These are phyloP conservation scores for Melanotaenia nigrans DNA, from an alignment of 2,797 vertebrate genomes.

Conservation along the genomic window DNA sequence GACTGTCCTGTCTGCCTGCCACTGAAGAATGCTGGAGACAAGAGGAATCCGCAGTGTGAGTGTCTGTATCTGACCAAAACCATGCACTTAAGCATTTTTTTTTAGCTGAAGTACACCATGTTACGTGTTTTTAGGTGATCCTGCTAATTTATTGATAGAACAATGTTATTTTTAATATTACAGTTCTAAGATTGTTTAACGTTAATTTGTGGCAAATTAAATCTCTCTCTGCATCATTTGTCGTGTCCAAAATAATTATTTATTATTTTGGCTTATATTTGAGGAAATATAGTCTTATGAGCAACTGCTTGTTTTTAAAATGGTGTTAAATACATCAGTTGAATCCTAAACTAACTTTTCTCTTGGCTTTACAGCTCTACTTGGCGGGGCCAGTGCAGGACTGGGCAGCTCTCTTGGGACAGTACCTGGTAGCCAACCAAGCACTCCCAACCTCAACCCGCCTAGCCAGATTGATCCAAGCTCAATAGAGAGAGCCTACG, in stretches of 20 bases:
- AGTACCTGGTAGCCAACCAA: slow-evolving; percentile 89
- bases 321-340: background rate
- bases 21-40: slow-evolving; percentile 98
- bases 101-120: background rate
- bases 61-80: slow-evolving; percentile 81
- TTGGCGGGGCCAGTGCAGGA: slow-evolving; percentile 86
- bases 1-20: slow-evolving; percentile 98
- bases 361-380: slow-evolving; percentile 83
- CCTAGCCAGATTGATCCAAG: slow-evolving; percentile 97
- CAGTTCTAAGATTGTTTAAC: background rate
- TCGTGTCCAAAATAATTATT: background rate
- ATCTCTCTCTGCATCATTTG: background rate
- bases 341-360: slow-evolving; percentile 9
- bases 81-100: background rate
- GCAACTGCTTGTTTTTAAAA: background rate
- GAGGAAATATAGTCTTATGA: background rate
- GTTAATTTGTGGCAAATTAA: slow-evolving; percentile 5
- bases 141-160: background rate
- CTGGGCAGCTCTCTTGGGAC: slow-evolving; percentile 87
- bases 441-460: slow-evolving; percentile 89
- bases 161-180: background rate
- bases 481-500: slow-evolving; percentile 97
- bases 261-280: no score
- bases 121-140: background rate
- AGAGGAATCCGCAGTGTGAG: slow-evolving; percentile 99